Percentiles rank a stretch among this genome's conserved stretches.
These are phyloP conservation scores for Muscicapa striata DNA, from an alignment of 2,797 vertebrate species.

Conservation along the genomic window DNA sequence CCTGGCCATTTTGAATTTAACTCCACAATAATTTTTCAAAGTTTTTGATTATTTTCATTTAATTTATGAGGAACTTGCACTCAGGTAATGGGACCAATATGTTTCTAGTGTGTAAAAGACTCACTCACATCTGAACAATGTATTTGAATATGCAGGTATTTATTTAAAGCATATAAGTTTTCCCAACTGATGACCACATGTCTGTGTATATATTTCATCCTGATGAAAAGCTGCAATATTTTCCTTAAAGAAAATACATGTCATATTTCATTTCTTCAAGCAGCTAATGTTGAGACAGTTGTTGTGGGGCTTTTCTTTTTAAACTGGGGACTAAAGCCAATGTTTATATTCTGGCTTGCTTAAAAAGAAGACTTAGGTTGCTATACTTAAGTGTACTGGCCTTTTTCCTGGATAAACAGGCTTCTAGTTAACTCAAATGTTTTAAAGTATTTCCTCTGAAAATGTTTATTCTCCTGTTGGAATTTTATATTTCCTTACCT, in stretches of 20 bases:
- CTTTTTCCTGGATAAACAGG: background rate
- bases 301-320: background rate
- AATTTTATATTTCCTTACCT: conserved; percentile 16
- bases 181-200: background rate
- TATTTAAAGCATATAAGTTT: background rate
- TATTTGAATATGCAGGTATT: background rate
- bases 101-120: background rate
- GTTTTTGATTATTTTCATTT: background rate
- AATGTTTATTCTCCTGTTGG: background rate
- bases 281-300: background rate
- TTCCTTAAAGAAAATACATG: background rate
- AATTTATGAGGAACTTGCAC: background rate
- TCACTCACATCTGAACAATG: background rate
- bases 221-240: background rate
- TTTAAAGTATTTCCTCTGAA: conserved; percentile 7
- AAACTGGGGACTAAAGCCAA: background rate
- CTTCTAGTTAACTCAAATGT: background rate
- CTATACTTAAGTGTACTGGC: background rate
- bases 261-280: background rate
- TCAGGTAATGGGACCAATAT: background rate
- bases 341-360: background rate
- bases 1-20: background rate
- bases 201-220: background rate
- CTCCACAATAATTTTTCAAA: background rate
- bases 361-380: background rate